phyloP scores from a whole-genome alignment of 2,113 vertebrate genomes.

The Excalfactoria chinensis region DNA sequence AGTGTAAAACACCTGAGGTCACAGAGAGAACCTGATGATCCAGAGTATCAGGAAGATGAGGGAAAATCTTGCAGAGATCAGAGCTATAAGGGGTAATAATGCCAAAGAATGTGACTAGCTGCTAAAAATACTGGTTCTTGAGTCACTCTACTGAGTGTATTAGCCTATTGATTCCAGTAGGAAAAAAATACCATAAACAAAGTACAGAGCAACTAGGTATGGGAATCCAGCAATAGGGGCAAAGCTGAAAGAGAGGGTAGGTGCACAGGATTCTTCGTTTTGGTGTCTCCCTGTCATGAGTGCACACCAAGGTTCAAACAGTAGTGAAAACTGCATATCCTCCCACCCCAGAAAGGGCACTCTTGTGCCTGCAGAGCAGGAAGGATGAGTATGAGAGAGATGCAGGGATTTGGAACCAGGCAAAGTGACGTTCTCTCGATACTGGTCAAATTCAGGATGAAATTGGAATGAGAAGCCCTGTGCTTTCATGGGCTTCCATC shows the following conservation, averaged over 20 bases:
- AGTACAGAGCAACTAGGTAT: background rate
- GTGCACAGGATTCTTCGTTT: background rate
- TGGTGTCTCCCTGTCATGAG: background rate
- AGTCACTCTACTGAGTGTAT: background rate
- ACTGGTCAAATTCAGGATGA: background rate
- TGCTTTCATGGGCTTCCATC: background rate
- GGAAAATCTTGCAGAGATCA: background rate
- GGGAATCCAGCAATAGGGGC: background rate
- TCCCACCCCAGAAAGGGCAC: background rate
- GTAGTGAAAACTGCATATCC: rapidly evolving
- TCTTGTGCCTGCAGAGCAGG: background rate
- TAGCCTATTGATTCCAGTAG: background rate
- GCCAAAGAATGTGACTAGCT: background rate
- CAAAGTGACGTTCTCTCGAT: background rate
- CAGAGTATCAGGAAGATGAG: background rate
- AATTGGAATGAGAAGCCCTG: background rate
- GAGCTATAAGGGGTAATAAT: conserved; percentile 6
- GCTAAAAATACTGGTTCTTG: conserved; percentile 7
- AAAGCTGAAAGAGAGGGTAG: background rate
- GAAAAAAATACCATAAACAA: background rate
- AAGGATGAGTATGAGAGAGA: background rate
- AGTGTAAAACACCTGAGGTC: background rate
- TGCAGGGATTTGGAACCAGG: background rate
- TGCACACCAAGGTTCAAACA: background rate
- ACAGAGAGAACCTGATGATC: background rate